Conservation (phyloP, 2,797 vertebrate genomes). For the Peromyscus nudipes region DNA sequence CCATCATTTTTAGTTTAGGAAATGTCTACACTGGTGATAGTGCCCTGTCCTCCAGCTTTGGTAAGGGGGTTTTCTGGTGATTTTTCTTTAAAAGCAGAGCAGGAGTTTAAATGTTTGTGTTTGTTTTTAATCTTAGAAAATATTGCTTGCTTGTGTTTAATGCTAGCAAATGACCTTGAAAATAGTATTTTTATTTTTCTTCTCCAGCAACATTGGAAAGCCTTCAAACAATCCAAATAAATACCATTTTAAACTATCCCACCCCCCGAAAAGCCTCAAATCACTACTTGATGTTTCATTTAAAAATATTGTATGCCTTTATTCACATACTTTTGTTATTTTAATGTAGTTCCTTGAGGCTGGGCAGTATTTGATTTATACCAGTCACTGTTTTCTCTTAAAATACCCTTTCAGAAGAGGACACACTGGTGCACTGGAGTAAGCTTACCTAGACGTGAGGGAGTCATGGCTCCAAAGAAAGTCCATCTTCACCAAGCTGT, state of each 20-base stretch:
- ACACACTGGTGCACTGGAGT: constrained; percentile 17
- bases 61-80: constrained; percentile 66
- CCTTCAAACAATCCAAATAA: constrained; percentile 69
- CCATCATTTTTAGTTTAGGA: constrained; percentile 75
- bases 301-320: constrained; percentile 70
- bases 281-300: constrained; percentile 75
- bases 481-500: constrained; percentile 34
- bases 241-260: constrained; percentile 67
- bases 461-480: constrained; percentile 13
- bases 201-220: constrained; percentile 65
- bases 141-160: constrained; percentile 73
- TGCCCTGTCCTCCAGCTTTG: constrained; percentile 69
- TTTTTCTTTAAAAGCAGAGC: constrained; percentile 72
- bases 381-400: constrained; percentile 63
- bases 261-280: constrained; percentile 49
- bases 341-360: constrained; percentile 64
- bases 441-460: neutral
- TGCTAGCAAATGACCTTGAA: constrained; percentile 71
- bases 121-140: constrained; percentile 78
- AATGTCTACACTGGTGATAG: constrained; percentile 70
- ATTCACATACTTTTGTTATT: constrained; percentile 71
- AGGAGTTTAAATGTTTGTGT: constrained; percentile 72
- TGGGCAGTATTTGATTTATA: constrained; percentile 63
- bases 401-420: constrained; percentile 62
- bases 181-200: constrained; percentile 75